Evolutionary conservation across 1,140 invertebrate genomes (phyloP), one percentile per base, ranked within the genome.

Genomic region (Cydia amplana): DNA sequence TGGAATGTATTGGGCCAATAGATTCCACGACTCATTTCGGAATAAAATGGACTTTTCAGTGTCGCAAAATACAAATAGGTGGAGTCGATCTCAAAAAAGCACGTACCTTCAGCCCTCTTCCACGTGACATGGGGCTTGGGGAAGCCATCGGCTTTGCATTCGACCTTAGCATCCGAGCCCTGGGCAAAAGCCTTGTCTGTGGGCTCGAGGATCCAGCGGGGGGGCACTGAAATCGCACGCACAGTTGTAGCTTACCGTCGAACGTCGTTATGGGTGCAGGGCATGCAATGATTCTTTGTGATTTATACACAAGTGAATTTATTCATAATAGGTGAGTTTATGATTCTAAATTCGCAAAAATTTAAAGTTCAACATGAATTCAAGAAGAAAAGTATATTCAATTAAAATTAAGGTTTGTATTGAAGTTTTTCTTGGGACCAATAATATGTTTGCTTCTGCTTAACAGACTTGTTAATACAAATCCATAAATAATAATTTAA

Each of bases 101-200:
- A 87, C 88, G 91, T 94, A 98, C 97, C 97, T 94, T 97, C 96
- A 89, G 97, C 97, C 94, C 97, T 97, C 93, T 98, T 99, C 98
- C 98, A 99, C 79, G 97, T 97, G 16, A 99, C 97, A 86, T 96
- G 95, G 73, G 98, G 98, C 93, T 97, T 96, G 32, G 98, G 98
- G 92, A 98, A 98, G 78, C 98, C 98, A 93, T 98, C 97, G 85
- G 98, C 97, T 95, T 98, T 98, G 93, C 98, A 99, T 94, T 99
- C 97, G 81, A 99, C 95, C 87, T 97, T 96, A 75, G 98, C 97
- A 92, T 97, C 97, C 81, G 97, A 97, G 73, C 97, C 97, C 93
- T 99, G 97, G 82, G 98, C 97, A 93, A 99, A 98, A 87, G 97
- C 97, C 93, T 98, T 98, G 88, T 99, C 97, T 83, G 97, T 97